phyloP scores from a whole-genome alignment of 2,888 invertebrate species.

The Euphydryas editha region DNA sequence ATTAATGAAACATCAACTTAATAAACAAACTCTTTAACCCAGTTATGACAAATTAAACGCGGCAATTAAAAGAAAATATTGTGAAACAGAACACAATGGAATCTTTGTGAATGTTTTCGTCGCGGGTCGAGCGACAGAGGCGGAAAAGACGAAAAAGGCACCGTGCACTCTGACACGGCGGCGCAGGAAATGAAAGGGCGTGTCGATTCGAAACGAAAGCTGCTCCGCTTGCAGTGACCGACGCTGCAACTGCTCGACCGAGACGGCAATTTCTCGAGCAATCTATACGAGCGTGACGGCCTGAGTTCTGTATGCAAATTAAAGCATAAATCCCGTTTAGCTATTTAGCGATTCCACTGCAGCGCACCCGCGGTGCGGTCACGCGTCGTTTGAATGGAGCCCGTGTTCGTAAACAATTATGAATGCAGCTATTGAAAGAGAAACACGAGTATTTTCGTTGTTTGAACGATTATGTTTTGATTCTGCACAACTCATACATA shows the following conservation, averaged over 20 bases:
- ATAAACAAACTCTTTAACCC: background rate
- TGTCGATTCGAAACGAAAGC: conserved; percentile 33
- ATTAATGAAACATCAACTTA: background rate
- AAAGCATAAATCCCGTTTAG: conserved; percentile 45
- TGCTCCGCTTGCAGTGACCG: conserved; percentile 21
- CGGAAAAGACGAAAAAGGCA: conserved; percentile 4
- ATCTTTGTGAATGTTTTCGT: background rate
- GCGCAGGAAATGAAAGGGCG: conserved; percentile 36
- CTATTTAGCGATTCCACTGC: conserved; percentile 34
- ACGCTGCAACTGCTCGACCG: conserved; percentile 28
- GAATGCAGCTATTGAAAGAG: conserved; percentile 57
- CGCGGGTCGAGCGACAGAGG: background rate
- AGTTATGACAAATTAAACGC: background rate
- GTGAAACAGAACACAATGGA: conserved; percentile 10
- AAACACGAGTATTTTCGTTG: conserved; percentile 39
- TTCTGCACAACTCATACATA: conserved; percentile 7
- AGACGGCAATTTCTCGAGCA: conserved; percentile 33
- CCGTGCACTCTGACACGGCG: conserved; percentile 13
- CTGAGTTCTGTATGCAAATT: conserved; percentile 44
- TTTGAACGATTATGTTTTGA: conserved; percentile 1
- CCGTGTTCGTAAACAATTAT: conserved; percentile 49
- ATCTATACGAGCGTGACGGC: conserved; percentile 35
- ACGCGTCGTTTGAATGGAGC: conserved; percentile 48
- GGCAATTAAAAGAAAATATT: conserved; percentile 10
- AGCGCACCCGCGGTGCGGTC: conserved; percentile 45